Evolutionary conservation across 2,797 vertebrate genomes (phyloP).

Genomic region (Gymnothorax reevesii): DNA sequence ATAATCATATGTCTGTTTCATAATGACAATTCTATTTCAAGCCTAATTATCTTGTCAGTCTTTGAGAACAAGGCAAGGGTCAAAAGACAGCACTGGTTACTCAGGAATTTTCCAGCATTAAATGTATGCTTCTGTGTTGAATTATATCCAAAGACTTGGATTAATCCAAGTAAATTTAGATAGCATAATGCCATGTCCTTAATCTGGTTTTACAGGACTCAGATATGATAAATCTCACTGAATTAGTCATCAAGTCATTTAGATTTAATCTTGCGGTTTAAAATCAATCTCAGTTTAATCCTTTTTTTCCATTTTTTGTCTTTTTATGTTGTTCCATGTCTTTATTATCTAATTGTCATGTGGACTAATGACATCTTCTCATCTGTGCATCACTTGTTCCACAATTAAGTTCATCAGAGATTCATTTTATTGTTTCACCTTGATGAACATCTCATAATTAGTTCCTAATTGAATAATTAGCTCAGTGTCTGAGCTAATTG

Average conservation of each 20-base stretch:
- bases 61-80: no score
- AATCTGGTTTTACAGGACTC: background rate
- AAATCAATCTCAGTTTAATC: no score
- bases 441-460: background rate
- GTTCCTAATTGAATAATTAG: slow-evolving; percentile 1
- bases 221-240: background rate
- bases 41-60: background rate
- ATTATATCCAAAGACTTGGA: background rate
- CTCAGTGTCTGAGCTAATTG: background rate
- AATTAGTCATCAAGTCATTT: no score
- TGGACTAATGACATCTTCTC: background rate
- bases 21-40: background rate
- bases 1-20: background rate
- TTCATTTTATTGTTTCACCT: background rate
- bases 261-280: no score
- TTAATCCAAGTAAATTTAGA: background rate
- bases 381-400: background rate
- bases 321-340: background rate
- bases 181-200: background rate
- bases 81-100: background rate
- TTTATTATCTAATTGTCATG: background rate
- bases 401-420: background rate
- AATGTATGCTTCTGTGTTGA: background rate
- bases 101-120: background rate
- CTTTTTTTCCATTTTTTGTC: no score